phyloP scores from a whole-genome alignment of 1,140 invertebrate genomes.

The Brachionus manjavacas region DNA sequence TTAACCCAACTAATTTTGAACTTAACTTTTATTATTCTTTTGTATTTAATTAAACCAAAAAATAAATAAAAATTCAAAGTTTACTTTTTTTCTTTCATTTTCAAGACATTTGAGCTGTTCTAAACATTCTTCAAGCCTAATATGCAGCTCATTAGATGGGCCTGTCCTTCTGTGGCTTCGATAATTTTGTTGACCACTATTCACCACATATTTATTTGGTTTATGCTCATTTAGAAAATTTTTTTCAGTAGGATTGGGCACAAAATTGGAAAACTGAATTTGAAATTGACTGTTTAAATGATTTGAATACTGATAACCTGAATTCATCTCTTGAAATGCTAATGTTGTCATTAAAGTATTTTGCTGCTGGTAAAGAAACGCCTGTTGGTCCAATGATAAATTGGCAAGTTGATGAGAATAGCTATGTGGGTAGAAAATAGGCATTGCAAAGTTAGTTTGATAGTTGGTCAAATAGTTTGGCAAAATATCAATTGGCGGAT shows the following conservation, averaged over 20 bases:
- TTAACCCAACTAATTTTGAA: too few relatives aligned
- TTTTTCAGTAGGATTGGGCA: background rate
- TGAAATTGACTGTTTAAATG: background rate
- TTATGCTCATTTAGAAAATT: background rate
- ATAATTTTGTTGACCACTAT: background rate
- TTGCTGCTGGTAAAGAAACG: background rate
- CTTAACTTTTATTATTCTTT: too few relatives aligned
- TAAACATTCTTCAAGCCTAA: slow-evolving; percentile 72
- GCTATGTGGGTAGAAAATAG: background rate
- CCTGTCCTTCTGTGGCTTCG: slow-evolving; percentile 56
- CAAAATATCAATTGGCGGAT: background rate
- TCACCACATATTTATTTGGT: background rate
- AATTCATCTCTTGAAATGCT: background rate
- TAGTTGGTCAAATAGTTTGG: background rate
- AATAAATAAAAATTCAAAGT: background rate
- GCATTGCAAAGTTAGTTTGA: background rate
- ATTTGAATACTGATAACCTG: background rate
- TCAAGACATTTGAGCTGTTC: slow-evolving; percentile 76
- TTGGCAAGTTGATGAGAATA: slow-evolving; percentile 14
- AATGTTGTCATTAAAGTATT: background rate
- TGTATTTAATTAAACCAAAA: background rate
- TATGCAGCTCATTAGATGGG: slow-evolving; percentile 66
- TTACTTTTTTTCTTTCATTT: slow-evolving; percentile 71
- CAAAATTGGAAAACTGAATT: background rate
- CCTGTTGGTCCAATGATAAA: background rate